Evolutionary conservation across 2,113 vertebrate species (phyloP).

Genomic region (Sylvietta virens): DNA sequence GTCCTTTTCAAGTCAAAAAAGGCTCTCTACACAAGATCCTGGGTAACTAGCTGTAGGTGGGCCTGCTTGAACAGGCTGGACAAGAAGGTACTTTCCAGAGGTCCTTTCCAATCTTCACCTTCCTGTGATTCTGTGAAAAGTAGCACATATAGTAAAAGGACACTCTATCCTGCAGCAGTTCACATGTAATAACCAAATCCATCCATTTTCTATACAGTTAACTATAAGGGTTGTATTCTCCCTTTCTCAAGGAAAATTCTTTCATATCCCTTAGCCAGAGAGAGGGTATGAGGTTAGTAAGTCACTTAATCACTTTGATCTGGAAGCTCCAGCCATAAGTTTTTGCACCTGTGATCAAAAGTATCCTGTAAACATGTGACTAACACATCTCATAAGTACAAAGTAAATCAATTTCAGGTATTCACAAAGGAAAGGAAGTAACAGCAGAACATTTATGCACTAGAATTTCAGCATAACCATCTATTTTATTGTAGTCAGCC

Average conservation of each 20-base stretch:
- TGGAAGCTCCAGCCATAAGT: background rate
- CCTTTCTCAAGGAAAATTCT: background rate
- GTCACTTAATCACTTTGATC: background rate
- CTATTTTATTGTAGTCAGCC: background rate
- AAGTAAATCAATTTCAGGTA: background rate
- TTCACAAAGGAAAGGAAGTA: background rate
- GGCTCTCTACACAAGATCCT: background rate
- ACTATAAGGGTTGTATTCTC: background rate
- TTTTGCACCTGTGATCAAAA: background rate
- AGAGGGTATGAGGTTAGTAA: background rate
- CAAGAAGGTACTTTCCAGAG: background rate
- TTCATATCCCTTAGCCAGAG: background rate
- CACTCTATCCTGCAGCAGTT: background rate
- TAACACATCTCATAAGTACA: background rate
- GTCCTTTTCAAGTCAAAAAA: background rate
- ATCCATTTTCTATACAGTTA: background rate
- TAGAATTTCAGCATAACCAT: background rate
- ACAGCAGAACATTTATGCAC: background rate
- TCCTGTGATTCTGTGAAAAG: background rate
- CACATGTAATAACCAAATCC: background rate
- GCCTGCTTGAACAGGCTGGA: background rate
- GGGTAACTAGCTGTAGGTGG: background rate
- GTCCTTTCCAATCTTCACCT: background rate
- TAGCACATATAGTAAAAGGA: background rate
- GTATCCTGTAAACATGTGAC: background rate